Evolutionary conservation across 23 tunicate genomes (phyloP), one percentile per base, ranked within the genome.

Genomic region (Ciona savignyi): DNA sequence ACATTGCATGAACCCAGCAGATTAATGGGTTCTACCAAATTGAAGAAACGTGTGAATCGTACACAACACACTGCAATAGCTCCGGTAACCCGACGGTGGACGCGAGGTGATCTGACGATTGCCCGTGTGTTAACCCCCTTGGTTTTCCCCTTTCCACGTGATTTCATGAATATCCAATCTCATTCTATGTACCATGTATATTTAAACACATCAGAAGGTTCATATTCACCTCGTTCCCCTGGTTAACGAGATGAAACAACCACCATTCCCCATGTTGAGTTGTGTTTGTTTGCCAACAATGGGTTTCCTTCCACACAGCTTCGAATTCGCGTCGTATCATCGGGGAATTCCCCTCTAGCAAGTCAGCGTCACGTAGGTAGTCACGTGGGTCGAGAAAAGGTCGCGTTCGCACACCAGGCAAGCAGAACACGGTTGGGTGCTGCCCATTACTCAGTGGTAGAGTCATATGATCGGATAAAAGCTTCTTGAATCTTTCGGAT

Each of bases 221-320:
- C n/a, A n/a, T n/a, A n/a, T n/a, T 66, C 4, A 83, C 96, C 80
- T 83, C 73, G 0, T 25, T 4, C 3, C 96, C 96, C 69, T 89
- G 96, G 73, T 89, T 89, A 34, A 74, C 23, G 1, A 89, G 60
- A 35, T 78, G 79, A 35, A 83, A 89, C 30, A 77, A 77, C 11
- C 64, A 62, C 96, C 96, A 89, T 29, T 56, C 15, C 25, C 89
- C 89, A 11, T 34, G 19, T 6, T 81, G 89, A 22, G 96, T 83
- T 0, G 81, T 51, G 42, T 89, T 89, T 2, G 62, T 49, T 34
- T 73, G 69, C 89, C 89, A 89, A 23, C 74, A 51, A 29, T n/a
- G 51, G 25, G 2, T 29, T 15, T 32, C 60, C 9, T 15, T 1
- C 9, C 2, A 23, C 11, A 82, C 62, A 34, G 9, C 25, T 2